Conservation (phyloP, 2,888 invertebrate species). For the Rhagophthalmus giganteus region DNA sequence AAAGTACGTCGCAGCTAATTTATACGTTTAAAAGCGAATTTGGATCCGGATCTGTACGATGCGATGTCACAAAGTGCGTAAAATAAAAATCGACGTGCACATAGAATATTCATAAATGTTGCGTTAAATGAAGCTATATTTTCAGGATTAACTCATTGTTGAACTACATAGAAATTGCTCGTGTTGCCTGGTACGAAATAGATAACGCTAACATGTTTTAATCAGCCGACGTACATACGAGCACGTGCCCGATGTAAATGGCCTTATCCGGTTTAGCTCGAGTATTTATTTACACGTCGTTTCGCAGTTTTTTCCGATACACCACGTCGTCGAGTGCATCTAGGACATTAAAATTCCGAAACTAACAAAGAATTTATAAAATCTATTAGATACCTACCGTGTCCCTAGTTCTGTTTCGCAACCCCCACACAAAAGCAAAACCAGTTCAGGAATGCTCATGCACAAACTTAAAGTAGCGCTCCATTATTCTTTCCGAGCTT, state of each 20-base stretch:
- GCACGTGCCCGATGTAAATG: conserved; percentile 1
- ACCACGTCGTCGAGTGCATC: too few relatives aligned
- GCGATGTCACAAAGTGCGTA: too few relatives aligned
- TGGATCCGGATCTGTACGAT: too few relatives aligned
- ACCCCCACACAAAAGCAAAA: conserved; percentile 13
- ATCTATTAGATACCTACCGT: conserved; percentile 2
- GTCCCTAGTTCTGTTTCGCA: conserved; percentile 8
- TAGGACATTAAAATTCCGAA: too few relatives aligned
- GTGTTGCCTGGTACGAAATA: conserved; percentile 7
- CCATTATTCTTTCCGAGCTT: conserved; percentile 9
- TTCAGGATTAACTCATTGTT: conserved; percentile 6
- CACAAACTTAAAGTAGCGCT: conserved; percentile 11
- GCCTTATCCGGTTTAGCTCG: not conserved
- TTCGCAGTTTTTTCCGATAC: too few relatives aligned
- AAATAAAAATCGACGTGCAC: too few relatives aligned
- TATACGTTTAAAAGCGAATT: not conserved
- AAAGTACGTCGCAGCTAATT: too few relatives aligned
- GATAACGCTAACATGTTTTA: conserved; percentile 10
- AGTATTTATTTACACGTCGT: too few relatives aligned
- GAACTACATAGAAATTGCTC: conserved; percentile 8
- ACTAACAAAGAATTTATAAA: conserved; percentile 10
- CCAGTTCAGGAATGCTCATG: conserved; percentile 13
- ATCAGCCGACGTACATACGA: conserved; percentile 2
- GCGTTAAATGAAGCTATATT: conserved; percentile 10
- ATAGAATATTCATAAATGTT: conserved; percentile 4